Conservation (phyloP, 2,113 vertebrate genomes). For the Crotalus tigris region DNA sequence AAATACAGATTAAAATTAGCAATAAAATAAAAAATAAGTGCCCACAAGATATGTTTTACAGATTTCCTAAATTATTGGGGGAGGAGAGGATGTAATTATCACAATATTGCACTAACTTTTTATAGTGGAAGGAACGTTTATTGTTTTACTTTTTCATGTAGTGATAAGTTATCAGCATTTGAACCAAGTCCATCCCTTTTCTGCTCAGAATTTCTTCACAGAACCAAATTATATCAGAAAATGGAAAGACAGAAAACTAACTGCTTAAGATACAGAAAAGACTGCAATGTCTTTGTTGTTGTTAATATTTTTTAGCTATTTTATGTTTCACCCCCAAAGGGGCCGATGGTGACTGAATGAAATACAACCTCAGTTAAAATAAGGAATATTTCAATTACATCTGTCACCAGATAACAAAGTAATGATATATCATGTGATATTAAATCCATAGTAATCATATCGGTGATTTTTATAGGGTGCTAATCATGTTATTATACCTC, state of each 20-base stretch:
- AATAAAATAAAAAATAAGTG: not conserved
- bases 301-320: conserved; percentile 72
- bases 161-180: not conserved
- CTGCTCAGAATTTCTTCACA: conserved; percentile 27
- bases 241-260: conserved; percentile 48
- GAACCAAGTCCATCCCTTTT: rapidly evolving
- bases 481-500: conserved; percentile 82
- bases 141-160: not conserved
- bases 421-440: conserved; percentile 99
- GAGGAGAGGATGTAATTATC: not conserved
- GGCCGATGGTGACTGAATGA: conserved; percentile 88
- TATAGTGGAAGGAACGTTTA: not conserved
- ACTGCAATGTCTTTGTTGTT: conserved; percentile 73
- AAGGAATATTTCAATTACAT: conserved; percentile 99
- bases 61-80: not conserved
- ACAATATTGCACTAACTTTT: not conserved
- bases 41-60: not conserved
- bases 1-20: not conserved
- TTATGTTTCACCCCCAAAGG: conserved; percentile 63
- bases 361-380: conserved; percentile 90
- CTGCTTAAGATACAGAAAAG: conserved; percentile 46
- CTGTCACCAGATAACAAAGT: conserved; percentile 95
- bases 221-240: not conserved
- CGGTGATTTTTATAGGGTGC: conserved; percentile 80
- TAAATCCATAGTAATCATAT: conserved; percentile 97